Conservation (phyloP, 2,797 vertebrate genomes). For the Danio choprae region DNA sequence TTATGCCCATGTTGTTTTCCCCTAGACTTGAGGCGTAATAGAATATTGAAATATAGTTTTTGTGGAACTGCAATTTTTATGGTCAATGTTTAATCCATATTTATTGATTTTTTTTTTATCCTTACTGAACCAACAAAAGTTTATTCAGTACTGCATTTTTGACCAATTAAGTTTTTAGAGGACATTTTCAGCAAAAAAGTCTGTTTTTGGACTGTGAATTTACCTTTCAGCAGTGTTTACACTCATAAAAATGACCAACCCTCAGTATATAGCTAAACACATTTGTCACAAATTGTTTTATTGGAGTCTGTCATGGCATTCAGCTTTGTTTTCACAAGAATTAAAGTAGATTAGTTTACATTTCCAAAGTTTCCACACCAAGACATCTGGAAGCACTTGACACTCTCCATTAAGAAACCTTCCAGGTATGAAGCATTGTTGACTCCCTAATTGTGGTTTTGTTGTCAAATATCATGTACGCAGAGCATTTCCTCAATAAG, state of each 20-base stretch:
- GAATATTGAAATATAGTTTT: too few relatives aligned
- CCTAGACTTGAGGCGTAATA: too few relatives aligned
- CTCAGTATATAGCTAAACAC: neutral
- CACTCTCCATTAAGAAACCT: slow-evolving; percentile 9
- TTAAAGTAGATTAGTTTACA: slow-evolving; percentile 7
- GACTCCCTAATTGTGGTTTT: neutral
- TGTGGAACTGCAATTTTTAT: too few relatives aligned
- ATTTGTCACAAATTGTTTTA: neutral
- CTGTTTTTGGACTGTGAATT: neutral
- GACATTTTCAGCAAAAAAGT: too few relatives aligned
- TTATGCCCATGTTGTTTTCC: too few relatives aligned
- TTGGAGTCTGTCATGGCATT: neutral
- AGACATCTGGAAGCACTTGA: slow-evolving; percentile 36
- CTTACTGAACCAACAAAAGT: neutral
- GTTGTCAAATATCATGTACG: neutral
- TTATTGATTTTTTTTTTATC: neutral
- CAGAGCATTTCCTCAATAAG: neutral
- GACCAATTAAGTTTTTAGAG: neutral
- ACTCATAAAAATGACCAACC: neutral
- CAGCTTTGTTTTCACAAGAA: neutral
- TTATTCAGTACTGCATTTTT: neutral
- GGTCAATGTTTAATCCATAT: neutral
- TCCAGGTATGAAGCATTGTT: slow-evolving; percentile 31
- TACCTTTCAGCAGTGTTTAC: neutral
- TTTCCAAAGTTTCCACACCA: slow-evolving; percentile 9